phyloP scores from a whole-genome alignment of 2,113 vertebrate species.

The Ariopsis seemanni region DNA sequence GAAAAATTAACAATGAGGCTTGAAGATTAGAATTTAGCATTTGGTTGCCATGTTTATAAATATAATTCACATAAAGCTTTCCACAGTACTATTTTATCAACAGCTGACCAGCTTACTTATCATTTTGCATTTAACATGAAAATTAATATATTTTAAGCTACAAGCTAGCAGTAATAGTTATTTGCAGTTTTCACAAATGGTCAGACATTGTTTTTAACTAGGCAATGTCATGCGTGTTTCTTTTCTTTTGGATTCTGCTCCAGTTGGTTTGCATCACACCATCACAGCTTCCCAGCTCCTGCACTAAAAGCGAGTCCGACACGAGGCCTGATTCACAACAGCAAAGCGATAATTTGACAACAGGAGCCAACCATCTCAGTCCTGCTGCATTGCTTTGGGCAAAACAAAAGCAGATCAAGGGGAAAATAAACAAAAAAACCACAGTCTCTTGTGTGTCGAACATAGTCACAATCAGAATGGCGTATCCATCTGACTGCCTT shows the following conservation, averaged over 20 bases:
- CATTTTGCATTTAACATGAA: background rate
- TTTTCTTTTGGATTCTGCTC: background rate
- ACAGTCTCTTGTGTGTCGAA: background rate
- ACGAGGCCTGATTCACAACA: background rate
- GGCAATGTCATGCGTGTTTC: background rate
- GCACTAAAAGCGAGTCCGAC: background rate
- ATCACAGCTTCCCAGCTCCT: background rate
- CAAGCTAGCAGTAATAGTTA: background rate
- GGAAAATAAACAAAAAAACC: no score
- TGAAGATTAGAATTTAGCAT: background rate
- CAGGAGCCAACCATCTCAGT: background rate
- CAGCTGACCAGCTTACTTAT: background rate
- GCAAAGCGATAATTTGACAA: background rate
- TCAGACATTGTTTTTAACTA: background rate
- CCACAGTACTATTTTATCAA: background rate
- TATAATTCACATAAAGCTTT: background rate
- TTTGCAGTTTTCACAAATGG: background rate
- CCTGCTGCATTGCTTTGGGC: background rate
- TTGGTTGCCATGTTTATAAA: background rate
- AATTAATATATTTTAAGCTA: background rate
- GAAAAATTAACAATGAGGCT: background rate
- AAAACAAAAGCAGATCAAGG: background rate
- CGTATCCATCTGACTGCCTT: conserved; percentile 78
- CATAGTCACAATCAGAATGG: conserved; percentile 65
- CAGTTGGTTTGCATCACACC: background rate